Evolutionary conservation across 2,888 invertebrate species (phyloP).

Genomic region (Microplitis deprimator): DNA sequence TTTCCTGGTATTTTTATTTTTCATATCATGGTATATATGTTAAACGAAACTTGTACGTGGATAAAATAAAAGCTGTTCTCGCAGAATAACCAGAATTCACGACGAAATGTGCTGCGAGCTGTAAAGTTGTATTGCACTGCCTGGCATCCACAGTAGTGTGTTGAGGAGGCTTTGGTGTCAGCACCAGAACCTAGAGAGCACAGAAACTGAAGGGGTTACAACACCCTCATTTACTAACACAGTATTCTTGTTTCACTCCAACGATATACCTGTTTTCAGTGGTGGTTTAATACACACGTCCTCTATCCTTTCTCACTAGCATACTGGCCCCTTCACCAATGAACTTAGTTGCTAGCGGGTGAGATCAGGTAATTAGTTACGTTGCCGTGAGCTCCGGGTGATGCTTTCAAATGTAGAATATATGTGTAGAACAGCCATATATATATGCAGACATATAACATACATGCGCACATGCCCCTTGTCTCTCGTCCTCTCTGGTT

Average conservation of each 20-base stretch:
- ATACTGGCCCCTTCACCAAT: conserved; percentile 56
- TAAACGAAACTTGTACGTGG: neutral
- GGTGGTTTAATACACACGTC: conserved; percentile 35
- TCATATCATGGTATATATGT: neutral
- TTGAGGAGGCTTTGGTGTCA: conserved; percentile 71
- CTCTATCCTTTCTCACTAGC: conserved; percentile 44
- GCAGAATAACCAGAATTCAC: conserved; percentile 7
- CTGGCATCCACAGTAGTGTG: conserved; percentile 55
- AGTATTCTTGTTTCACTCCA: conserved; percentile 21
- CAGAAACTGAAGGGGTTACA: conserved; percentile 45
- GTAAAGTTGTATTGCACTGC: conserved; percentile 54
- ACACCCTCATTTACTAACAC: conserved; percentile 33
- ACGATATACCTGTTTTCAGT: conserved; percentile 34
- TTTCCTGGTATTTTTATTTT: neutral
- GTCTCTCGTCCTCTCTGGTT: neutral
- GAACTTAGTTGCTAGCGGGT: conserved; percentile 61
- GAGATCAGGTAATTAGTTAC: conserved; percentile 69
- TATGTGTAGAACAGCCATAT: conserved; percentile 10
- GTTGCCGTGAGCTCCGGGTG: conserved; percentile 65
- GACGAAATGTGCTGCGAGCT: conserved; percentile 32
- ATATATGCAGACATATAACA: neutral
- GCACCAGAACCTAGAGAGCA: conserved; percentile 58
- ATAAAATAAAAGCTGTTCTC: neutral
- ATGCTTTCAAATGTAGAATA: conserved; percentile 43
- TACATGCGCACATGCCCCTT: neutral